Base-by-base conservation (phyloP, 2,113 vertebrate genomes). In the Odobenus rosmarus region DNA sequence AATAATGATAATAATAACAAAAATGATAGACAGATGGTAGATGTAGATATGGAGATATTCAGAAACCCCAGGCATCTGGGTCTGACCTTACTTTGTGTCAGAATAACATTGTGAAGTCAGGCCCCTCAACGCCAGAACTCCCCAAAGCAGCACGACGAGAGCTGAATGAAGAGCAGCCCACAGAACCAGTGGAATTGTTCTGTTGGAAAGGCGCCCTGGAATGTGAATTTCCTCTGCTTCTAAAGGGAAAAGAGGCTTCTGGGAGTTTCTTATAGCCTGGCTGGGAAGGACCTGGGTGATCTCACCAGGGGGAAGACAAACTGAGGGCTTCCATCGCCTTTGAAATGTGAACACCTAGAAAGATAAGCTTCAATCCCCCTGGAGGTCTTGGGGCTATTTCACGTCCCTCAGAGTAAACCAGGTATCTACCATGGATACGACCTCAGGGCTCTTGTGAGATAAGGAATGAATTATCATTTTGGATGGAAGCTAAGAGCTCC, bases 391-490 rank as follows among this genome's bases (percentile, higher is more conserved):
- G 67, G 31, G 0, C 15, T 84, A 21, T 21, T 72, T 16, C 28
- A 2, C 49, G 7, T 11, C 0, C 1, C 28, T 74, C 23, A 31
- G 42, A 51, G 42, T 93, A 62, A 51, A 11, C 42, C 42, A 31
- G 39, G 7, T 51, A 24, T 62, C 19, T 7, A 59, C 53, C 4
- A 5, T 24, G 19, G 19, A 46, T 46, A 9, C 19, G 15, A 57
- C 4, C 18, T 0, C 10, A 13, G 1, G 26, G 31, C 5, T 24
- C 14, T 15, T 39, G 8, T 23, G 80, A 31, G 42, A 51, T 61
- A 51, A 84, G 53, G 49, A 36, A 7, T 36, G 23, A 24, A 12
- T 49, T n/a, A 42, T 19, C 33, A 9, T 51, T n/a, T 49, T 49
- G 39, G 39, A 21, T 51, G 33, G 64, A 36, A 51, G 64, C n/a